Base-by-base conservation (phyloP, 2,888 invertebrate genomes). In the Aethes cnicana region DNA sequence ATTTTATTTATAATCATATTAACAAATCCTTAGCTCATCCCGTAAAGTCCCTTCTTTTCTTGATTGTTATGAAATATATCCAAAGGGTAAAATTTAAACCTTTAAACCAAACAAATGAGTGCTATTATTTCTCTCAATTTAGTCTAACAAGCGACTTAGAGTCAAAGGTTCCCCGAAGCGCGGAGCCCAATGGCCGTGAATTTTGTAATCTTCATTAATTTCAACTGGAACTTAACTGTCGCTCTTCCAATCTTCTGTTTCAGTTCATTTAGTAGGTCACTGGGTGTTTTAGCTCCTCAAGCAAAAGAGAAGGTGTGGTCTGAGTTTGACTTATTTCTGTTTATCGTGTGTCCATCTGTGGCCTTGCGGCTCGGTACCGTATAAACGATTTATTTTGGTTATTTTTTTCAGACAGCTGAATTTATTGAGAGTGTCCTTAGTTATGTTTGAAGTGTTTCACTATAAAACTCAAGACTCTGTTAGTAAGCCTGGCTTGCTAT, bases 61-160 rank as follows among this genome's bases (percentile, higher is more conserved):
- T 72, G 72, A 78, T 74, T 73, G 72, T 69, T 65, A 69, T 67
- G 63, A 74, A 75, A 76, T 76, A 71, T 68, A 76, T 75, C 72
- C 69, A 62, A 59, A 64, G 65, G 68, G 72, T 61, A 70, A 62
- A 72, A 73, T 74, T 74, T 69, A 71, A 72, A 75, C 81, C 74
- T 74, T 81, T 85, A 85, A 88, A 83, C 80, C 81, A 81, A 83
- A 89, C 81, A 86, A 89, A 89, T 87, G 84, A 74, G 76, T 65
- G 76, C 84, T 84, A 88, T 89, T 89, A 88, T 86, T 86, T 85
- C 87, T 88, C 88, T 85, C 85, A 85, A 88, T 88, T 89, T 85
- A 81, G 83, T 83, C 79, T 79, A 84, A 87, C 86, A 86, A 86
- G 85, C 81, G 78, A 84, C 73, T 86, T 80, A 78, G 71, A 83